Evolutionary conservation across 2,888 invertebrate species (phyloP).

Genomic region (Dasypolia templi): DNA sequence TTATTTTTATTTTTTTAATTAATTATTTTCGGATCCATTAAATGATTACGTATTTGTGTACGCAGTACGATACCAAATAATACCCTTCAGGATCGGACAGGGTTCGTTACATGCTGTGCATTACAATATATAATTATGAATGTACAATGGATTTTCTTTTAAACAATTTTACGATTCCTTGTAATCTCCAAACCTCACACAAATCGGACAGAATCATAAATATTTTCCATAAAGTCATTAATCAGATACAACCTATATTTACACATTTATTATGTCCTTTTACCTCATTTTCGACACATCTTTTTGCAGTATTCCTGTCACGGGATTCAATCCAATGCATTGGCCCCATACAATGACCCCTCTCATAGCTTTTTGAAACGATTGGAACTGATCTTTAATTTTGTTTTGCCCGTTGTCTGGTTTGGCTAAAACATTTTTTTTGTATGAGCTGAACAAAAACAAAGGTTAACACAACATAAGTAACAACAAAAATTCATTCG

Average conservation of each 20-base stretch:
- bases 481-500: too few species aligned
- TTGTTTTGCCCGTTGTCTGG: constrained; percentile 8
- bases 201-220: neutral
- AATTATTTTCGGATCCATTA: too few species aligned
- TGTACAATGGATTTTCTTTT: neutral
- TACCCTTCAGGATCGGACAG: too few species aligned
- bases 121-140: too few species aligned
- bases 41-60: too few species aligned
- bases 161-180: neutral
- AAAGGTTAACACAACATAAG: too few species aligned
- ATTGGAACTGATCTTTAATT: constrained; percentile 61
- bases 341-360: constrained; percentile 71
- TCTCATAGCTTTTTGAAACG: constrained; percentile 75
- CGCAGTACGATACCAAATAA: too few species aligned
- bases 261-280: neutral
- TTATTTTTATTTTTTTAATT: too few species aligned
- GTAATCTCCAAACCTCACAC: neutral
- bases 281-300: constrained; percentile 74
- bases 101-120: too few species aligned
- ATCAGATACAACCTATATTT: neutral
- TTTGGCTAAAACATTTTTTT: too few species aligned
- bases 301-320: constrained; percentile 67
- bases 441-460: too few species aligned
- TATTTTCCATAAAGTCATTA: neutral
- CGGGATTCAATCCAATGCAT: constrained; percentile 75